Evolutionary conservation across 92 coral and sea anemone genomes (phyloP).

Genomic region (Actinernus sp.): DNA sequence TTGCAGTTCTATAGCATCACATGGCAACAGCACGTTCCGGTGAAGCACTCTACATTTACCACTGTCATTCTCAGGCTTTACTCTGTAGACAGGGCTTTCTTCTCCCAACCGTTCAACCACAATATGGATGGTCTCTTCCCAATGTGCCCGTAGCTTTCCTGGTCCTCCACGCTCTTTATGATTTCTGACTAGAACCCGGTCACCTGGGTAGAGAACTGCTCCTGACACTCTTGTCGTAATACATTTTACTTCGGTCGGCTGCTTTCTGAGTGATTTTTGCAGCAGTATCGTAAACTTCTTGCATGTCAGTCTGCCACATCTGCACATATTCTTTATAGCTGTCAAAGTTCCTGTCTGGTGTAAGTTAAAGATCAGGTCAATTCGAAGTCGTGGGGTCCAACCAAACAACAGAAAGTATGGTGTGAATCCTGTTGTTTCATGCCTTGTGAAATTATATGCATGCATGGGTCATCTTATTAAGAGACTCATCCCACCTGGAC

Average conservation of each 20-base stretch:
- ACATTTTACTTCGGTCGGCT: constrained; percentile 22
- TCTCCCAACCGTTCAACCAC: constrained; percentile 30
- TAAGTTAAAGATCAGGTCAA: constrained; percentile 40
- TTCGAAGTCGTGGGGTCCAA: constrained; percentile 23
- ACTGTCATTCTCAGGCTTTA: constrained; percentile 42
- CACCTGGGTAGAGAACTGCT: constrained; percentile 48
- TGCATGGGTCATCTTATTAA: constrained; percentile 44
- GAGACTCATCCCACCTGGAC: constrained; percentile 43
- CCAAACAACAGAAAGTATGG: constrained; percentile 43
- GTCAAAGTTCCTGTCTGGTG: constrained; percentile 8
- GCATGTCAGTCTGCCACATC: constrained; percentile 47
- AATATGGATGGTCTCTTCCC: constrained; percentile 41
- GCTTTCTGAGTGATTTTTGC: constrained; percentile 32
- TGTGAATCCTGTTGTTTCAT: constrained; percentile 40
- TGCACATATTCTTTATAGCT: constrained; percentile 32
- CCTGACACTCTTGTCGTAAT: constrained; percentile 31
- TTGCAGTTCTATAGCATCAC: constrained; percentile 3
- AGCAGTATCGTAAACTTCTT: constrained; percentile 49
- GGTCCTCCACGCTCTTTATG: constrained; percentile 52
- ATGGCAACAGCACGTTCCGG: constrained; percentile 35
- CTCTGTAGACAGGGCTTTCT: constrained; percentile 52
- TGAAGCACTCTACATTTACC: constrained; percentile 38
- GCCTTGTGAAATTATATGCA: constrained; percentile 46
- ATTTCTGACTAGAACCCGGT: constrained; percentile 56
- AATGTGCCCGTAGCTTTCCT: constrained; percentile 58